Base-by-base conservation (phyloP, 2,797 vertebrate genomes). In the Amblyraja radiata region DNA sequence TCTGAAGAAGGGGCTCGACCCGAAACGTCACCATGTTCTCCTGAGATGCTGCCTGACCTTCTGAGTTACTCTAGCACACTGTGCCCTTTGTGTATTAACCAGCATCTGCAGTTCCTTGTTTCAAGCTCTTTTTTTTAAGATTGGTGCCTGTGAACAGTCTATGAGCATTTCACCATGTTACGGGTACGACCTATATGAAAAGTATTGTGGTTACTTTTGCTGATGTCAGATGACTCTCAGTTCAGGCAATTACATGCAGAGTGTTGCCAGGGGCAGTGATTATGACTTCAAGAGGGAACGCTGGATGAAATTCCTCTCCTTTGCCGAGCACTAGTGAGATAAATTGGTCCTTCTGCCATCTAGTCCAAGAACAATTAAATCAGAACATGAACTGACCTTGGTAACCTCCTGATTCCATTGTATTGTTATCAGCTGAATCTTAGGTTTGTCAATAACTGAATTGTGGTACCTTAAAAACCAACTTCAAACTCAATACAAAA, bases 401-500 rank as follows among this genome's bases (percentile, higher is more conserved):
- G 23, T 28, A 58, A 83, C 80, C 80, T 58, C 80, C 1, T 28
- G 21, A 83, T 83, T 28, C 80, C 8, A 83, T 83, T 83, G 9
- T 58, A 54, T 46, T 58, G 18, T 83, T 58, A 83, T 25, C 23
- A 25, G 46, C 23, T 83, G 46, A 58, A 83, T 58, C 23, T 83
- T 2, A 58, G 80, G 2, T 54, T 81, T 83, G 80, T 58, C 23
- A 83, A 58, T 58, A 83, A 83, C 23, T 83, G 80, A 83, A 83
- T 58, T 83, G 9, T 83, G 23, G 23, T 83, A 25, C 46, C 23
- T 58, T 83, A 46, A 83, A 39, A 81, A 46, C 2, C 46, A 83
- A 54, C 80, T 83, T 83, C 46, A 83, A 83, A 83, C 46, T 58
- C 21, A 83, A 58, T 83, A 25, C 46, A 83, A 83, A 83, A 58